A percentile compares a stretch with the other conserved stretches of the same genome.
phyloP scores from a whole-genome alignment of 2,888 invertebrate genomes.

The Agelastica alni region DNA sequence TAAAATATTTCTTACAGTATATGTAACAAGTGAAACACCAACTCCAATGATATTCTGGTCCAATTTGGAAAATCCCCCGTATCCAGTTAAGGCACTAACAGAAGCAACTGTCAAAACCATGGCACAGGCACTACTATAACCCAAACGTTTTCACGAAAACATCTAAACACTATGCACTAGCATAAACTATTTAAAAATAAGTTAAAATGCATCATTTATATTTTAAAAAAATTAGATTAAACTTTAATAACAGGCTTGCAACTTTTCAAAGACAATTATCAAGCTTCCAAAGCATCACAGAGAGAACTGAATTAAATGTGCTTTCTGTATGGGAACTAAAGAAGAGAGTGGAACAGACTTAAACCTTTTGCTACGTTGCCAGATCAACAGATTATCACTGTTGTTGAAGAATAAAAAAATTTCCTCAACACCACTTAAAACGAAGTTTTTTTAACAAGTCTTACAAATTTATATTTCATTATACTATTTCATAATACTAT shows the following conservation, averaged over 20 bases:
- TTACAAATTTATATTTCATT: too few relatives aligned
- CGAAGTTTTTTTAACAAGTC: too few relatives aligned
- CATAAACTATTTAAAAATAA: too few relatives aligned
- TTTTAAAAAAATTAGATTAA: too few relatives aligned
- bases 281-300: slow-evolving; percentile 5
- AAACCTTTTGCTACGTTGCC: slow-evolving; percentile 9
- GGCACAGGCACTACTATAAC: slow-evolving; percentile 30
- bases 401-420: too few relatives aligned
- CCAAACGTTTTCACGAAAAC: slow-evolving; percentile 12
- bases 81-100: slow-evolving; percentile 48
- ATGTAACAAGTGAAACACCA: slow-evolving; percentile 23
- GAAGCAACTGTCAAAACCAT: slow-evolving; percentile 53
- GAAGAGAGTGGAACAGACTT: slow-evolving; percentile 12
- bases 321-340: slow-evolving; percentile 9
- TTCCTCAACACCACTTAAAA: too few relatives aligned
- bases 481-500: too few relatives aligned
- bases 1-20: slow-evolving; percentile 22
- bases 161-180: too few relatives aligned
- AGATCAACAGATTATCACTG: too few relatives aligned
- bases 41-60: slow-evolving; percentile 40
- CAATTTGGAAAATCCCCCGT: slow-evolving; percentile 39
- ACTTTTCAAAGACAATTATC: slow-evolving; percentile 10
- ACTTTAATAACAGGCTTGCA: too few relatives aligned
- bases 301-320: slow-evolving; percentile 9
- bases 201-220: too few relatives aligned